phyloP scores from a whole-genome alignment of 2,888 invertebrate species.

The Microctonus brassicae region DNA sequence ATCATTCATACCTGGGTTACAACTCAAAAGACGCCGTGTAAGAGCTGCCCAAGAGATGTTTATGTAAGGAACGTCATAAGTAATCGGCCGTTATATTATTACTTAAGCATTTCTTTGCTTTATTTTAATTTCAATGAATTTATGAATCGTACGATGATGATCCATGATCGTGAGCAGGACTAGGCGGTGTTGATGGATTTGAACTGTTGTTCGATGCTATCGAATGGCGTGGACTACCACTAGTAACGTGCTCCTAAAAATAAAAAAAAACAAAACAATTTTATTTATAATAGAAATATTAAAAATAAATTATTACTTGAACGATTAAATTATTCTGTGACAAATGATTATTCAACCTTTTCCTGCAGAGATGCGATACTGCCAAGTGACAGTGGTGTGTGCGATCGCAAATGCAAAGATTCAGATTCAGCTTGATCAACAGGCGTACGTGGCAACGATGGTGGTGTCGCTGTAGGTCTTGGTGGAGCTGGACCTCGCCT shows the following conservation, averaged over 20 bases:
- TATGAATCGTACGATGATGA: slow-evolving; percentile 79
- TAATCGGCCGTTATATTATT: slow-evolving; percentile 28
- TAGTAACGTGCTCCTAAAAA: slow-evolving; percentile 65
- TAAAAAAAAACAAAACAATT: background rate
- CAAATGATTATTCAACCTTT: slow-evolving; percentile 72
- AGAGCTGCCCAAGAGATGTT: slow-evolving; percentile 8
- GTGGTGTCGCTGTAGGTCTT: slow-evolving; percentile 74
- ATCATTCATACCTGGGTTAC: slow-evolving; percentile 37
- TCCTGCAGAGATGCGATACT: slow-evolving; percentile 85
- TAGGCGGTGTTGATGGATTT: slow-evolving; percentile 80
- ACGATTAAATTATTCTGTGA: background rate
- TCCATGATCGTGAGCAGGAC: slow-evolving; percentile 77
- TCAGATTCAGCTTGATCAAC: slow-evolving; percentile 70
- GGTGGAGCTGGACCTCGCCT: slow-evolving; percentile 73
- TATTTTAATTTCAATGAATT: slow-evolving; percentile 46
- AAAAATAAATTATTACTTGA: background rate
- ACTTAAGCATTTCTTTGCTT: background rate
- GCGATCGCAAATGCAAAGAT: slow-evolving; percentile 71
- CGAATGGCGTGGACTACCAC: slow-evolving; percentile 78
- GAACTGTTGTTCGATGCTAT: slow-evolving; percentile 83
- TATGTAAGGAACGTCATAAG: slow-evolving; percentile 30
- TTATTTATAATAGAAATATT: background rate
- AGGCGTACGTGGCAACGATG: slow-evolving; percentile 74
- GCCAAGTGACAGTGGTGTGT: slow-evolving; percentile 80
- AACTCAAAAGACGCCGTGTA: slow-evolving; percentile 11